phyloP scores from a whole-genome alignment of 1,140 invertebrate species.

The Galleria mellonella region DNA sequence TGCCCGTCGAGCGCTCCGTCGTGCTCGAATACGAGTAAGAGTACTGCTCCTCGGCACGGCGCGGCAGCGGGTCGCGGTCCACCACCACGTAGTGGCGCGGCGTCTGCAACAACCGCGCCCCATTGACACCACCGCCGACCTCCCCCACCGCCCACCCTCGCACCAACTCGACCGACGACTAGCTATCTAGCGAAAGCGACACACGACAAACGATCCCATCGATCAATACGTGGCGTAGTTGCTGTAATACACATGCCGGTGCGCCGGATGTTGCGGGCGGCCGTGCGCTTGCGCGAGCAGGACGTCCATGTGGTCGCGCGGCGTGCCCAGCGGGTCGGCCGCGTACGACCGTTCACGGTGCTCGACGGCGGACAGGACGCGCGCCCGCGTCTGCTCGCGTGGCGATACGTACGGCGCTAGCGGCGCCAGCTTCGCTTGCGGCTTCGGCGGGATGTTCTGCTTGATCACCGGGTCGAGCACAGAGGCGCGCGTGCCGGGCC shows the following conservation, averaged over 20 bases:
- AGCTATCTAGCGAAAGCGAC: slow-evolving; percentile 60
- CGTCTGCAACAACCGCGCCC: slow-evolving; percentile 79
- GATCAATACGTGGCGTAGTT: slow-evolving; percentile 67
- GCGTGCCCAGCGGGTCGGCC: slow-evolving; percentile 73
- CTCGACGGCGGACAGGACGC: slow-evolving; percentile 74
- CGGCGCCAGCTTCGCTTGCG: slow-evolving; percentile 73
- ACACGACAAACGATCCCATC: slow-evolving; percentile 33
- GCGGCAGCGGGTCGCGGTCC: slow-evolving; percentile 81
- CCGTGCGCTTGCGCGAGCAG: slow-evolving; percentile 76
- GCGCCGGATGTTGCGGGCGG: slow-evolving; percentile 60
- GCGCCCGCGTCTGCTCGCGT: slow-evolving; percentile 76
- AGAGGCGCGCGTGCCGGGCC: slow-evolving; percentile 48
- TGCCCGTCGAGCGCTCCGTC: slow-evolving; percentile 54
- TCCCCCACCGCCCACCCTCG: slow-evolving; percentile 34
- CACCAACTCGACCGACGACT: slow-evolving; percentile 54
- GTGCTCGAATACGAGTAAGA: slow-evolving; percentile 86
- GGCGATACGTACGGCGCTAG: slow-evolving; percentile 78
- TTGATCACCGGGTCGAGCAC: slow-evolving; percentile 62
- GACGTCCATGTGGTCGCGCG: slow-evolving; percentile 77
- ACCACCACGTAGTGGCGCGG: slow-evolving; percentile 89
- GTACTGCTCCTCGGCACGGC: slow-evolving; percentile 85
- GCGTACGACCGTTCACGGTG: slow-evolving; percentile 74
- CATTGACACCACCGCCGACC: slow-evolving; percentile 36
- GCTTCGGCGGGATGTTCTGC: slow-evolving; percentile 75
- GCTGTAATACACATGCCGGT: slow-evolving; percentile 71